These are phyloP conservation scores for Cydia pomonella DNA, from an alignment of 1,140 invertebrate genomes.

Conservation along the genomic window DNA sequence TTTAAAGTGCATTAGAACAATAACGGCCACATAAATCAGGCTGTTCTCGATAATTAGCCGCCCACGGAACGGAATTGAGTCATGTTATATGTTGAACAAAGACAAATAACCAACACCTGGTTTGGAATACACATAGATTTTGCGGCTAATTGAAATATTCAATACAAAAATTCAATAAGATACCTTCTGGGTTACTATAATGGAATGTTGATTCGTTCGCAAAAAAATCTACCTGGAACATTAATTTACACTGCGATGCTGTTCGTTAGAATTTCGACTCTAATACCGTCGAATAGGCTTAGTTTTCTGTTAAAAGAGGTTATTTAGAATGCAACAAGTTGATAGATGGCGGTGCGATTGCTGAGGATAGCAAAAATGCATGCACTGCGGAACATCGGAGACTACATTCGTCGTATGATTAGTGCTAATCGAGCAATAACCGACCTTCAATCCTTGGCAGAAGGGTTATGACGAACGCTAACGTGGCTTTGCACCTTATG, in stretches of 20 bases:
- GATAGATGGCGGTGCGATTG: conserved; percentile 39
- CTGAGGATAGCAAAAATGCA: conserved; percentile 47
- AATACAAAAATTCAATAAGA: background rate
- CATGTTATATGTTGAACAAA: conserved; percentile 3
- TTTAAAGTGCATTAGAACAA: conserved; percentile 11
- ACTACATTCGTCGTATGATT: conserved; percentile 55
- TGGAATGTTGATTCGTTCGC: conserved; percentile 42
- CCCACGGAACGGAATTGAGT: conserved; percentile 16
- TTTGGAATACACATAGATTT: conserved; percentile 18
- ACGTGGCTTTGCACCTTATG: conserved; percentile 48
- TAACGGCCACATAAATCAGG: conserved; percentile 16
- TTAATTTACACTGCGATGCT: background rate
- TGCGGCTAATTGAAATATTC: conserved; percentile 16
- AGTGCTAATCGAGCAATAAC: background rate
- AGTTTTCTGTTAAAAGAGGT: background rate
- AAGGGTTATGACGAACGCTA: background rate
- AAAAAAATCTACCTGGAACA: conserved; percentile 56
- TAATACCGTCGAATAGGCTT: background rate
- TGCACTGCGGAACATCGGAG: conserved; percentile 52
- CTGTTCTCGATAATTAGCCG: background rate
- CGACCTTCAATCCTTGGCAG: background rate
- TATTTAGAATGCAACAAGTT: conserved; percentile 31
- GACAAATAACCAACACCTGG: conserved; percentile 21
- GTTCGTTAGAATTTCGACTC: conserved; percentile 30
- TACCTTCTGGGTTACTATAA: conserved; percentile 43